Percentiles rank a stretch among this genome's conserved stretches.
Conservation (phyloP, 2,888 invertebrate species). For the Flexamia atlantica region DNA sequence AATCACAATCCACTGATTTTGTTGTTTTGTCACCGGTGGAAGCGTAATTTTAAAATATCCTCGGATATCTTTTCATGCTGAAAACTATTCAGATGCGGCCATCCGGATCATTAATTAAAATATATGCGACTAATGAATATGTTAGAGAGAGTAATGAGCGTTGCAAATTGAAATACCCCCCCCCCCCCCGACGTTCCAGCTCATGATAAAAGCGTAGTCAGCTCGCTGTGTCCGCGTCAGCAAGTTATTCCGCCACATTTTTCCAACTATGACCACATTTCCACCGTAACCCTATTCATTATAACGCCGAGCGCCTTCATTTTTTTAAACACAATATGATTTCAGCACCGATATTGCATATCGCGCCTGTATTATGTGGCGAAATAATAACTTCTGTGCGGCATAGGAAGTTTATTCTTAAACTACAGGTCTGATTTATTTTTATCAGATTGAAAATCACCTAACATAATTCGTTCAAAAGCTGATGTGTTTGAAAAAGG, state of each 20-base stretch:
- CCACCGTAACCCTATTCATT: background rate
- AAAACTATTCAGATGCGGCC: too few relatives aligned
- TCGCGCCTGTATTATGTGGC: too few relatives aligned
- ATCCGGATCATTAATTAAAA: background rate
- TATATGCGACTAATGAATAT: constrained; percentile 5
- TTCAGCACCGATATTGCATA: background rate
- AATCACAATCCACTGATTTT: too few relatives aligned
- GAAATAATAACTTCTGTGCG: too few relatives aligned
- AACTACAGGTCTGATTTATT: too few relatives aligned
- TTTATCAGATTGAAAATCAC: too few relatives aligned
- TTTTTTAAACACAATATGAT: background rate
- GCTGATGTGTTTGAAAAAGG: too few relatives aligned
- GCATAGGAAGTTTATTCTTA: too few relatives aligned
- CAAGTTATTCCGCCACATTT: background rate
- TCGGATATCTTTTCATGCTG: too few relatives aligned
- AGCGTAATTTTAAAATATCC: background rate
- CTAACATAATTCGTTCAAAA: too few relatives aligned
- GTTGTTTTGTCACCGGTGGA: too few relatives aligned
- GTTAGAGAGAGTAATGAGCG: background rate
- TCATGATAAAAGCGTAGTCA: constrained; percentile 6
- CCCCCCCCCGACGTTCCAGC: background rate
- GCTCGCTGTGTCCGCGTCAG: background rate
- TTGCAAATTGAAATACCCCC: background rate
- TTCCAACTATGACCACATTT: background rate
- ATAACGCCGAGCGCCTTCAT: background rate